Evolutionary conservation across 2,113 vertebrate species (phyloP), one percentile per base, ranked within the genome.

Genomic region (Rhombomys opimus): DNA sequence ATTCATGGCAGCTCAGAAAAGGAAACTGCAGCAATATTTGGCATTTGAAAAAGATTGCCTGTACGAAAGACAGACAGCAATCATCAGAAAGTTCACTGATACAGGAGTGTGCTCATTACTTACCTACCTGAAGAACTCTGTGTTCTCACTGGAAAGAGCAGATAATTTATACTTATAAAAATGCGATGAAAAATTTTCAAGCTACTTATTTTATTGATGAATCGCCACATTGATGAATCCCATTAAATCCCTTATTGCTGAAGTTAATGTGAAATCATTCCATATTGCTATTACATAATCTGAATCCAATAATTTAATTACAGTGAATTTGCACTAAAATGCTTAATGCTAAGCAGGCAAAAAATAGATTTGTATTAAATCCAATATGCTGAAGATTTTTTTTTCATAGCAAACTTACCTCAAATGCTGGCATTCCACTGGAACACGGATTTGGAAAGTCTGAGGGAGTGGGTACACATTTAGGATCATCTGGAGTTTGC

Each of bases 31-130:
- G 98, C 82, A 99, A 98, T 86, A 99, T 99, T 96, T 99, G 99
- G 99, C 99, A 99, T 98, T 99, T 99, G 98, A 99, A 99, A 97
- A 99, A 99, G 97, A 99, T 99, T 38, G 99, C 99, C 99, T 99
- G 98, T 22, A 25, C 17, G 76, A 81, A 98, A n/a, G 95, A 97
- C 94, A 17, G 59, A 98, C 65, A 93, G 27, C 50, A 59, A 91
- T 94, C 57, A 89, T 22, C 32, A 95, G 38, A 93, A 35, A 4
- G 2, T 0, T 87, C 38, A 80, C 32, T 7, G 6, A 23, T 7
- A 35, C 0, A 0, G 0, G 2, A 3, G 5, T 11, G 7, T 27
- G 89, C 41, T 68, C 20, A 0, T 68, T 84, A 30, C 20, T n/a
- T 50, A 72, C 46, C 68, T 80, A 73, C 75, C 38, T 84, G n/a